Evolutionary conservation across 2,797 vertebrate species (phyloP).

Genomic region (Xerus rutilus): DNA sequence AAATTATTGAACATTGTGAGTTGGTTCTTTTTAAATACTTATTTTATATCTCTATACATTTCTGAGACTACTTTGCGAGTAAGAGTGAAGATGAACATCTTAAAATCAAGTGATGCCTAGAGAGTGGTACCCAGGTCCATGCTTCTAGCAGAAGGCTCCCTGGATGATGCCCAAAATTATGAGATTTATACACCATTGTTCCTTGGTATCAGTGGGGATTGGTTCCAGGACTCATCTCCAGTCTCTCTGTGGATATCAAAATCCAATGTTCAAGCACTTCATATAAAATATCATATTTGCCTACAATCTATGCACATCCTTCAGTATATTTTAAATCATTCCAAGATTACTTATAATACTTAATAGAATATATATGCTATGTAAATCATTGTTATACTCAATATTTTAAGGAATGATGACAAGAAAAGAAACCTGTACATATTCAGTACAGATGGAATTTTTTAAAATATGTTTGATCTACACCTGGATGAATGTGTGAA

Average conservation of each 20-base stretch:
- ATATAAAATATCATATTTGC: too few species aligned
- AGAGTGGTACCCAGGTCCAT: fast-evolving
- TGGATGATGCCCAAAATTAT: neutral
- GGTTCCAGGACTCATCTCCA: neutral
- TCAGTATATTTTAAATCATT: neutral
- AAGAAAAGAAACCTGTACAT: neutral
- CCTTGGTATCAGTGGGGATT: neutral
- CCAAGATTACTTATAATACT: too few species aligned
- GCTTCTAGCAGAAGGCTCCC: neutral
- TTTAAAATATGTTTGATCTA: neutral
- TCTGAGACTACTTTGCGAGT: neutral
- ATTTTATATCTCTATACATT: neutral
- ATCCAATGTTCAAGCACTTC: neutral
- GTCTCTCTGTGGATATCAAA: neutral
- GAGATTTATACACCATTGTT: neutral
- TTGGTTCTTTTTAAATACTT: neutral
- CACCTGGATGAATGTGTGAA: neutral
- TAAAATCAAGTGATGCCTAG: neutral
- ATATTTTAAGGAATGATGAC: neutral
- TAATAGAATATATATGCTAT: neutral
- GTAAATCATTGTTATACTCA: neutral
- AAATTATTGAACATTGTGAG: neutral
- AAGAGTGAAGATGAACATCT: too few species aligned
- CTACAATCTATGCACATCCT: neutral
- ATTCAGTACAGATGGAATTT: too few species aligned